A percentile compares a stretch with the other conserved stretches of the same genome.
phyloP scores from a whole-genome alignment of 2,888 invertebrate species.

The Monoplex corrugatus region DNA sequence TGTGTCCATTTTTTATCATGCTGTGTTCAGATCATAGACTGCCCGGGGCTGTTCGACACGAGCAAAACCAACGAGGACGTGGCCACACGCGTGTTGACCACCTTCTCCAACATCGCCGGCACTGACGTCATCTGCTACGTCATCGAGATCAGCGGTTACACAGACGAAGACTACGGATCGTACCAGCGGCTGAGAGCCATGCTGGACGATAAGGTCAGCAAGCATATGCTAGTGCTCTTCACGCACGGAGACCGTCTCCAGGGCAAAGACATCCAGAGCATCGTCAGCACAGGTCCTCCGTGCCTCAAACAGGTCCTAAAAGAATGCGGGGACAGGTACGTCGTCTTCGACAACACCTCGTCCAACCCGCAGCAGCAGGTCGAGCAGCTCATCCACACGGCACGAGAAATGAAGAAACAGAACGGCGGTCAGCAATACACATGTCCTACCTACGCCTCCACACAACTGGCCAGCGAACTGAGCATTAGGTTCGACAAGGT shows the following conservation, averaged over 20 bases:
- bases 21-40: background rate
- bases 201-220: background rate
- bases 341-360: background rate
- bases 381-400: background rate
- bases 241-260: background rate
- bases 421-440: background rate
- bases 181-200: background rate
- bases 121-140: slow-evolving; percentile 30
- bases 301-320: background rate
- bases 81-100: background rate
- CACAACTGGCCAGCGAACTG: background rate
- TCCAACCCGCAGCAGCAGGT: background rate
- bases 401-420: background rate
- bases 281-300: background rate
- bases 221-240: background rate
- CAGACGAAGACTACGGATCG: background rate
- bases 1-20: too few species aligned
- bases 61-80: background rate
- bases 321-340: background rate
- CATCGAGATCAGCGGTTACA: slow-evolving; percentile 17
- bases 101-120: background rate
- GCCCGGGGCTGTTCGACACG: slow-evolving; percentile 29
- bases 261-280: background rate
- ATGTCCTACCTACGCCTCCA: slow-evolving; percentile 1
- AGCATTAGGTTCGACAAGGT: background rate